Percentiles rank a stretch among this genome's conserved stretches.
phyloP scores from a whole-genome alignment of 2,888 invertebrate genomes.

The Notodonta dromedarius region DNA sequence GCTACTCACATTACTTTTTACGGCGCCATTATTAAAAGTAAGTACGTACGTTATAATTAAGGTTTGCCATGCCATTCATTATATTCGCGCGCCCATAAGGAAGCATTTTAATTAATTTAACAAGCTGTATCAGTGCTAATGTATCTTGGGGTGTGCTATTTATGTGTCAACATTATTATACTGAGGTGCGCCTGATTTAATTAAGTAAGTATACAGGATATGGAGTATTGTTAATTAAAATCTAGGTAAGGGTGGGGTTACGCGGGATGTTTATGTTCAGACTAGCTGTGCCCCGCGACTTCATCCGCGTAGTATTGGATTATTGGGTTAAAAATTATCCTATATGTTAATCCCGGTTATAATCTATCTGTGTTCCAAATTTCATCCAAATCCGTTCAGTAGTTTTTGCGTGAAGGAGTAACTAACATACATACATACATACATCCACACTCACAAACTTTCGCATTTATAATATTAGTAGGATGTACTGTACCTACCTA shows the following conservation, averaged over 20 bases:
- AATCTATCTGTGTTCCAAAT: too few relatives aligned
- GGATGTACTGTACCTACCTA: too few relatives aligned
- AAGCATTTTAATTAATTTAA: constrained; percentile 44
- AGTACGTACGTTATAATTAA: constrained; percentile 10
- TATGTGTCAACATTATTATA: constrained; percentile 25
- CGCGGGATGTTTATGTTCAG: too few relatives aligned
- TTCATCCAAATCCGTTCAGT: too few relatives aligned
- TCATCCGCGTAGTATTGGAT: too few relatives aligned
- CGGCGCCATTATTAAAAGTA: constrained; percentile 14
- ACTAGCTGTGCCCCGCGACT: too few relatives aligned
- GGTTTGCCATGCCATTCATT: constrained; percentile 10
- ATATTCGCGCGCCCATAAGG: constrained; percentile 7
- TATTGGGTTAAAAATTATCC: too few relatives aligned
- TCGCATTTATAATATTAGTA: too few relatives aligned
- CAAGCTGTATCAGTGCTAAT: constrained; percentile 37
- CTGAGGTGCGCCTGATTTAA: constrained; percentile 23
- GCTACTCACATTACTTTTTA: constrained; percentile 1
- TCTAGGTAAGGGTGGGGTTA: neutral
- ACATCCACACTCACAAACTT: too few relatives aligned
- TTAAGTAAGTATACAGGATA: constrained; percentile 6
- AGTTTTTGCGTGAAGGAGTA: too few relatives aligned
- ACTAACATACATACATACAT: too few relatives aligned
- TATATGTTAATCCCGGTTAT: too few relatives aligned
- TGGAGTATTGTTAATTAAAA: neutral
- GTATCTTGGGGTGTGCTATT: constrained; percentile 30